Evolutionary conservation across 2,888 invertebrate species (phyloP), one percentile per base, ranked within the genome.

Genomic region (Hydroisotoma schaefferi): DNA sequence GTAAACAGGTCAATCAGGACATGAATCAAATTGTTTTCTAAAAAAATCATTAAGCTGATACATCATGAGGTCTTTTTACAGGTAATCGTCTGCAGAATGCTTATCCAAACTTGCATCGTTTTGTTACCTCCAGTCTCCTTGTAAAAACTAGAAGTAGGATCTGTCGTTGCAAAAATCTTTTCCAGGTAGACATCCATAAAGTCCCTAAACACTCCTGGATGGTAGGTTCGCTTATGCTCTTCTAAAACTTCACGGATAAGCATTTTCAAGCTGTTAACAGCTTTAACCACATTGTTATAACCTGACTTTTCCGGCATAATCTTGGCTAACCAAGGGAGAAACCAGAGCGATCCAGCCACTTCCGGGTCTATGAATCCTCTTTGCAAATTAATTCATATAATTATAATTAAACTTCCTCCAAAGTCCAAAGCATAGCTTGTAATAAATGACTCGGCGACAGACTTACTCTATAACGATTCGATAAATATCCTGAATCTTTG

Each of bases 301-400:
- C 69, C 67, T 3, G 67, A 66, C 18, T 38, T 46, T 5, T 61
- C 28, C 1, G 69, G 69, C 40, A 65, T 60, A 2, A 59, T 2
- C 37, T 63, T 65, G 10, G 69, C 69, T 10, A 69, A 20, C 40
- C 51, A 60, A 2, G 69, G 69, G 2, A 69, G 25, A 26, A 69
- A 69, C 62, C 67, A 69, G 8, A 63, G 51, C 6, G 60, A 37
- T 12, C 69, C 67, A 10, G 60, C 55, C 10, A 68, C 67, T 28
- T 64, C 66, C n/a, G 67, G 67, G 43, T 69, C 69, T 18, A 67
- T 68, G 49, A 69, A 69, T 2, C 69, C 69, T 55, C 65, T 65
- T 44, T 4, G n/a, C n/a, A n/a, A n/a, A n/a, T n/a, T n/a, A n/a
- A n/a, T n/a, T n/a, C n/a, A n/a, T n/a, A n/a, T n/a, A n/a, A n/a